Conservation (phyloP, 2,888 invertebrate genomes). For the Tetragonisca angustula region DNA sequence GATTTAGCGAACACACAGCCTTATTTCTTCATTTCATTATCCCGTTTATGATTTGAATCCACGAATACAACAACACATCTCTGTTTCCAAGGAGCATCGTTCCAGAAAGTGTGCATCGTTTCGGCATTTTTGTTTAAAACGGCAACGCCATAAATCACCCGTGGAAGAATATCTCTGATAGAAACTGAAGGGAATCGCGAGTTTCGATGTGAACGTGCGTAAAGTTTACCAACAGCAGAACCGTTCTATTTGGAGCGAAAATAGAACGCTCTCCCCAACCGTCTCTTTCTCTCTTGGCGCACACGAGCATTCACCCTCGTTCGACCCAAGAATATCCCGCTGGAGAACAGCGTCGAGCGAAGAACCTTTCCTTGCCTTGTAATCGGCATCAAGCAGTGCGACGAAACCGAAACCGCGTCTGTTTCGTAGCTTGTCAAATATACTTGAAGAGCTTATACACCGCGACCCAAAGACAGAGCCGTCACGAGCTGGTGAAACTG, state of each 20-base stretch:
- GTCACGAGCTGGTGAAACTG: constrained; percentile 4
- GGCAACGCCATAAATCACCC: neutral
- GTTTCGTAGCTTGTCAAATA: constrained; percentile 30
- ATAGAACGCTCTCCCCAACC: constrained; percentile 63
- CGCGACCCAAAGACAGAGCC: neutral
- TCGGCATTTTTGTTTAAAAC: neutral
- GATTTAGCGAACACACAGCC: neutral
- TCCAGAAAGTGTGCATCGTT: neutral
- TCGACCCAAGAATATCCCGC: constrained; percentile 77
- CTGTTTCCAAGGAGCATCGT: neutral
- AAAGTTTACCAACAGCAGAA: constrained; percentile 70
- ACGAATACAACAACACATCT: neutral
- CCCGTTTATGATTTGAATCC: neutral
- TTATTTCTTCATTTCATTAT: neutral
- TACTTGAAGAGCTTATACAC: constrained; percentile 10
- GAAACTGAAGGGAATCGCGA: constrained; percentile 4
- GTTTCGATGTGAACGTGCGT: constrained; percentile 42
- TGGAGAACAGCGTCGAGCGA: constrained; percentile 66
- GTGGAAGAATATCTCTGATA: neutral
- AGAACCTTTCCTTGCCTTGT: constrained; percentile 34
- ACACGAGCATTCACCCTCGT: constrained; percentile 81
- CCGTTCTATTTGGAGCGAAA: constrained; percentile 71
- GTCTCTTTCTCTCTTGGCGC: constrained; percentile 43
- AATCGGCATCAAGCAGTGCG: constrained; percentile 33
- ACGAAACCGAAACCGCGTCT: constrained; percentile 17